Evolutionary conservation across 2,888 invertebrate genomes (phyloP), one percentile per base, ranked within the genome.

Genomic region (Caenorhabditis macrosperma): DNA sequence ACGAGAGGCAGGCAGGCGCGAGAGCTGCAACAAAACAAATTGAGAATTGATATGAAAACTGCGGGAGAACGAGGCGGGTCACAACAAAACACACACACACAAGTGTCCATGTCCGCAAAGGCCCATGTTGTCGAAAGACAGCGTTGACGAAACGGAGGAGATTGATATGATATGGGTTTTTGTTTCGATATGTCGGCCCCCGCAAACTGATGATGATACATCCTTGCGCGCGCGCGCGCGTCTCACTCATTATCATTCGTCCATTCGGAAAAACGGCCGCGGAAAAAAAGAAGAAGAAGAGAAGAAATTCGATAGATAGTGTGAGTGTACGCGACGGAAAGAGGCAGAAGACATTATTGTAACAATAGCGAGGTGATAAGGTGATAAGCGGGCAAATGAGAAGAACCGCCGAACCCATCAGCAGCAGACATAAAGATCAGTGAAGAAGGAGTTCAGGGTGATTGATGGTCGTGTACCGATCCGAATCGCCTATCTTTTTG

Each of bases 391-490:
- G 20, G 26, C 24, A 24, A 33, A 69, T 50, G 52, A 33, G 46
- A 28, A 71, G 71, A 71, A 71, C 71, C 55, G 71, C 44, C 54
- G 71, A 61, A 71, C 71, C 61, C 71, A 54, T 54, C 54, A 54
- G 54, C 52, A 26, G 48, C 48, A 22, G 60, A 20, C 41, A 38
- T 44, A 55, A 55, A 50, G 59, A 48, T 68, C 48, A 48, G n/a
- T 26, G 71, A 28, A 61, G 22, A 48, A 46, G 38, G 60, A 54
- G 71, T 71, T 71, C 61, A 41, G 4, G 12, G 54, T 61, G 71
- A 71, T 71, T 61, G 61, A 71, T 71, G 71, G 41, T 30, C 46
- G 33, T 61, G 69, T 61, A 52, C 61, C 24, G 41, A 30, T 52
- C 41, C 54, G 35, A 61, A 71, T 71, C 61, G 61, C n/a, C 55